Conservation (phyloP, 2,888 invertebrate genomes). For the Stenodema calcarata region DNA sequence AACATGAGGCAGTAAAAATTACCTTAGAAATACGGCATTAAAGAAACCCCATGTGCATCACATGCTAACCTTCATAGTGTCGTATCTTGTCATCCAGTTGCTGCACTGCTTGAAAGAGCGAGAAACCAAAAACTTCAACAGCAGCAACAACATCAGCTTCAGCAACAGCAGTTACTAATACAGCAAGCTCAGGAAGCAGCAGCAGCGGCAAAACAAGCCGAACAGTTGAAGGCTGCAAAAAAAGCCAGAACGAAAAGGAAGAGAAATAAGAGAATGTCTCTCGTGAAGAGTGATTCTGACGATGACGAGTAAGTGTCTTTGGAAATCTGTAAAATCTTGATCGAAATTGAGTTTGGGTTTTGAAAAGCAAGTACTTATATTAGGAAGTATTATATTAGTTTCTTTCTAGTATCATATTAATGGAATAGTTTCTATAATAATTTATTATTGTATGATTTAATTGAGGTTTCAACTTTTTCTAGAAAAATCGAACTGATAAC, state of each 20-base stretch:
- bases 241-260: slow-evolving; percentile 55
- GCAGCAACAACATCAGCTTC: slow-evolving; percentile 47
- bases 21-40: too few relatives aligned
- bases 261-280: neutral
- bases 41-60: too few relatives aligned
- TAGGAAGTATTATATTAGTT: too few relatives aligned
- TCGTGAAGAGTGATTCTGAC: slow-evolving; percentile 61
- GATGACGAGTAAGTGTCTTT: slow-evolving; percentile 64
- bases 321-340: neutral
- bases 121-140: slow-evolving; percentile 49
- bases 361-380: too few relatives aligned
- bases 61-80: too few relatives aligned
- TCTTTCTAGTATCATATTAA: too few relatives aligned
- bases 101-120: slow-evolving; percentile 50
- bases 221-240: slow-evolving; percentile 55
- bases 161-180: slow-evolving; percentile 48
- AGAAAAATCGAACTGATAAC: slow-evolving; percentile 69
- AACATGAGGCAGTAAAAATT: too few relatives aligned
- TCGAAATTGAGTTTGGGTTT: too few relatives aligned
- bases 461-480: too few relatives aligned
- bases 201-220: slow-evolving; percentile 38
- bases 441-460: too few relatives aligned
- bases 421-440: too few relatives aligned
- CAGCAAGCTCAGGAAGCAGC: slow-evolving; percentile 47
- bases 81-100: slow-evolving; percentile 35